phyloP scores from a whole-genome alignment of 1,140 invertebrate species.

The Apis cerana region DNA sequence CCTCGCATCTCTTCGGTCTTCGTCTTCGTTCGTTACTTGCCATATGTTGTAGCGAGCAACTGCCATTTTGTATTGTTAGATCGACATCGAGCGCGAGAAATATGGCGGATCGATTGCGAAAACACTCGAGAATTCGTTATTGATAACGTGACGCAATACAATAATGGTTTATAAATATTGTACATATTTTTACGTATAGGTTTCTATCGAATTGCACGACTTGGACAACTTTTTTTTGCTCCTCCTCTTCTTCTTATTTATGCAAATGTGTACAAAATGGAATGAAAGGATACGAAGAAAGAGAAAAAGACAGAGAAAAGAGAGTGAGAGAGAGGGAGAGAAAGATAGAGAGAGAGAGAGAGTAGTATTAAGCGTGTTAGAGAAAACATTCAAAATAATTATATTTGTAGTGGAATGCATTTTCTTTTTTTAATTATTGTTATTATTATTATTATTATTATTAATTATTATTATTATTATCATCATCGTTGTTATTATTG shows the following conservation, averaged over 20 bases:
- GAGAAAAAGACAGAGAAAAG: neutral
- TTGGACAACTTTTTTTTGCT: constrained; percentile 62
- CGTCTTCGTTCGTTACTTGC: constrained; percentile 65
- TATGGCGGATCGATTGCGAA: constrained; percentile 16
- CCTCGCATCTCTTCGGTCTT: constrained; percentile 62
- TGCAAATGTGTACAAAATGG: constrained; percentile 54
- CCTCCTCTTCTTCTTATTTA: constrained; percentile 70
- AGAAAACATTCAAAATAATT: constrained; percentile 37
- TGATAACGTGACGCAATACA: constrained; percentile 63
- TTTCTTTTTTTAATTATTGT: constrained; percentile 54
- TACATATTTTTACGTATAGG: constrained; percentile 74
- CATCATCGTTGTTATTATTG: constrained; percentile 22
- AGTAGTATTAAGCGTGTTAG: too few relatives aligned
- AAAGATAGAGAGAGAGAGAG: constrained; percentile 13
- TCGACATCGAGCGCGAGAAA: constrained; percentile 13
- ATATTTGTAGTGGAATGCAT: constrained; percentile 64
- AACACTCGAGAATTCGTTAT: constrained; percentile 1
- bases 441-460: constrained; percentile 41
- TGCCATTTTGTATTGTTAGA: constrained; percentile 74
- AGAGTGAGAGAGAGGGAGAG: neutral
- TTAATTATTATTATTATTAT: constrained; percentile 20
- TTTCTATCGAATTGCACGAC: constrained; percentile 73
- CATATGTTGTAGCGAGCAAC: constrained; percentile 70
- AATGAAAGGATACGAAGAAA: constrained; percentile 38
- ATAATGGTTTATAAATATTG: constrained; percentile 75